phyloP scores from a whole-genome alignment of 2,888 invertebrate genomes.

The Parnassius apollo region DNA sequence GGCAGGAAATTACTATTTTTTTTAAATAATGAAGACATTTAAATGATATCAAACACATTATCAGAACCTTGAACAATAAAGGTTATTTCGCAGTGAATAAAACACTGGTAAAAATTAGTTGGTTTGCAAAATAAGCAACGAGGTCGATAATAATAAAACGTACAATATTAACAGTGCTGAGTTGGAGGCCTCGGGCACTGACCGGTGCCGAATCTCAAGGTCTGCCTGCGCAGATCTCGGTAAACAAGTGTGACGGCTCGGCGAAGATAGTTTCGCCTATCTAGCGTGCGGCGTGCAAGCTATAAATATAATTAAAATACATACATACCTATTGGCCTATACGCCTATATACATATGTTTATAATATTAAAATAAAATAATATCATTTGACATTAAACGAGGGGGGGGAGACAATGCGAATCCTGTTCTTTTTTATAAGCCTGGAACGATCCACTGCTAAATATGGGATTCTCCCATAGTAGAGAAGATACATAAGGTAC shows the following conservation, averaged over 20 bases:
- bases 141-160: conserved; percentile 57
- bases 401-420: too few relatives aligned
- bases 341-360: too few relatives aligned
- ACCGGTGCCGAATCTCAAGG: conserved; percentile 79
- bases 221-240: conserved; percentile 65
- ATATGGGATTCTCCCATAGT: too few relatives aligned
- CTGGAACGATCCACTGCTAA: too few relatives aligned
- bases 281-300: background rate
- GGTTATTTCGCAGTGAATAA: background rate
- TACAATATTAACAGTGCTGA: conserved; percentile 49
- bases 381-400: too few relatives aligned
- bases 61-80: background rate
- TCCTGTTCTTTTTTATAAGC: too few relatives aligned
- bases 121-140: conserved; percentile 45
- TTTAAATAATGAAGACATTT: too few relatives aligned
- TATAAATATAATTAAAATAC: background rate
- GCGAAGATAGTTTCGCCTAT: conserved; percentile 28
- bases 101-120: conserved; percentile 39
- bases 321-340: too few relatives aligned
- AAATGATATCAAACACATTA: too few relatives aligned
- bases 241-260: conserved; percentile 64
- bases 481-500: too few relatives aligned
- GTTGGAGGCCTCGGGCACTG: conserved; percentile 63
- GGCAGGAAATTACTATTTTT: too few relatives aligned
- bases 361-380: too few relatives aligned